Conservation (phyloP, 1,140 invertebrate genomes). For the Trachelipus rathkii region DNA sequence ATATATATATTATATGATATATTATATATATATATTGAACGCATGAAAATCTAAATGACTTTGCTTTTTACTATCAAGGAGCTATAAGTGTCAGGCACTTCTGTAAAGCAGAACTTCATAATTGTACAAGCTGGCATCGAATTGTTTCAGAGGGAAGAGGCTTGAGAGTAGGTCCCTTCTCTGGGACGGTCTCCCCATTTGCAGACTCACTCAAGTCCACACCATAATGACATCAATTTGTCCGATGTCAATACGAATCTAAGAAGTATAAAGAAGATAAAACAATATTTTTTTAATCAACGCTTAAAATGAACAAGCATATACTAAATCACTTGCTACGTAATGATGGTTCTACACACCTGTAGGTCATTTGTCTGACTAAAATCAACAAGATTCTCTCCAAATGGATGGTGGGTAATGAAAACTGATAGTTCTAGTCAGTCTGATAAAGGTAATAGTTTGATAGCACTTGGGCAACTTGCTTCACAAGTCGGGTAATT, state of each 20-base stretch:
- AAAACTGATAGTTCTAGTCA: constrained; percentile 85
- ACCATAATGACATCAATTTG: constrained; percentile 79
- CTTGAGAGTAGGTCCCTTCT: constrained; percentile 87
- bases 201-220: constrained; percentile 85
- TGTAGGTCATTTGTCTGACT: constrained; percentile 94
- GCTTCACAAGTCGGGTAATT: constrained; percentile 80
- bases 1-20: too few relatives aligned
- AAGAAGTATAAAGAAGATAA: neutral
- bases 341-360: constrained; percentile 52
- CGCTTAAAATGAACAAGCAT: too few relatives aligned
- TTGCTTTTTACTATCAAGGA: constrained; percentile 68
- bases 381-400: constrained; percentile 88
- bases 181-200: constrained; percentile 85
- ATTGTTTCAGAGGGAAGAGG: constrained; percentile 80
- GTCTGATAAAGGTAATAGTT: constrained; percentile 77
- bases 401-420: constrained; percentile 70
- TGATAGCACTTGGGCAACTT: constrained; percentile 92
- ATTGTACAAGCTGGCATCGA: constrained; percentile 85
- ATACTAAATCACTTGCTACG: too few relatives aligned
- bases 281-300: too few relatives aligned
- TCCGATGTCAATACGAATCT: constrained; percentile 76
- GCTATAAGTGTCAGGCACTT: constrained; percentile 72
- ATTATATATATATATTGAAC: too few relatives aligned
- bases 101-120: constrained; percentile 78
- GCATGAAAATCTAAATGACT: constrained; percentile 15